These are phyloP conservation scores for Crypturellus tataupa DNA, from an alignment of 2,797 vertebrate genomes.

Conservation along the genomic window DNA sequence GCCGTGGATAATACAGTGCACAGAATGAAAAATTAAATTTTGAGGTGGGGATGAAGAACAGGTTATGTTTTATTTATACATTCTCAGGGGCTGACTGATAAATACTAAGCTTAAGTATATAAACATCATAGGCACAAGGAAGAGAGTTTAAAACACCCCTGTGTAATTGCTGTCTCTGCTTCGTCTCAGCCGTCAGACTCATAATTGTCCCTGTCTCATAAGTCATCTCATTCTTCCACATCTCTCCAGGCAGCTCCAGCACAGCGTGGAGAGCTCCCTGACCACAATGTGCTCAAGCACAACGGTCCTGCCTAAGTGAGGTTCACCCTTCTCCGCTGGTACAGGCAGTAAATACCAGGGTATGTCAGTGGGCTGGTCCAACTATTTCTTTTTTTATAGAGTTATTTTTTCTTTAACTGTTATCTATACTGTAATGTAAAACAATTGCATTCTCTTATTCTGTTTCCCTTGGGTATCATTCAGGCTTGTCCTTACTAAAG, in stretches of 20 bases:
- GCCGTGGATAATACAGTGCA: neutral
- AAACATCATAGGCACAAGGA: neutral
- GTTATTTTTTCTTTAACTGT: neutral
- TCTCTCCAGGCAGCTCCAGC: neutral
- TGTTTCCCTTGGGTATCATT: neutral
- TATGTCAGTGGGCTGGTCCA: neutral
- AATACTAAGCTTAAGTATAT: neutral
- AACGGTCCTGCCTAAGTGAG: neutral
- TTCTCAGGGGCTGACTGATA: neutral
- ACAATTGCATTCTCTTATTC: neutral
- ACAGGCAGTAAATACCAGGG: neutral
- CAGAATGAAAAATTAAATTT: neutral
- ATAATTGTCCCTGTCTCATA: fast-evolving
- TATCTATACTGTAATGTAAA: neutral
- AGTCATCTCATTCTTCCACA: neutral
- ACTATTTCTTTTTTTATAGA: neutral
- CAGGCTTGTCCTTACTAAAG: neutral
- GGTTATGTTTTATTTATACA: neutral
- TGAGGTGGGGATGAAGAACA: neutral
- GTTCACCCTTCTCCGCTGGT: fast-evolving
- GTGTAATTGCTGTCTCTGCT: neutral
- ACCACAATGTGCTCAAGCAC: neutral
- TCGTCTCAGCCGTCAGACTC: neutral
- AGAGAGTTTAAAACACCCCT: neutral
- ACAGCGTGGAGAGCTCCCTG: neutral